These are phyloP conservation scores for Vespertilio murinus DNA, from an alignment of 2,797 vertebrate species.

Conservation along the genomic window DNA sequence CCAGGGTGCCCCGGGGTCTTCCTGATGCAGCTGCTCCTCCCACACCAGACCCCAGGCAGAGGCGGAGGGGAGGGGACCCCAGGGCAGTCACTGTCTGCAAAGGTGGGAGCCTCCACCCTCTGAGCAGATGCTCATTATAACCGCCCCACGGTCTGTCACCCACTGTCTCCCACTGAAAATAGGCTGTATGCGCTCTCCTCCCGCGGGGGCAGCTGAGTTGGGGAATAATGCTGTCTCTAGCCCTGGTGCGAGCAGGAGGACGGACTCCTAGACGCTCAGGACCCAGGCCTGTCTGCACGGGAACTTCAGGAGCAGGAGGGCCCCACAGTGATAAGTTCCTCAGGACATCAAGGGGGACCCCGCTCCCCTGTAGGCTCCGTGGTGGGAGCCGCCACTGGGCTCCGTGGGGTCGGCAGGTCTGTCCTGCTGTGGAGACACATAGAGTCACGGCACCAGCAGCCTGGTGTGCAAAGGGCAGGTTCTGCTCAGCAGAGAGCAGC, in stretches of 20 bases:
- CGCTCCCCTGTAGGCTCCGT: background rate
- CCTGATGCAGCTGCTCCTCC: background rate
- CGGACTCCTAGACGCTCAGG: background rate
- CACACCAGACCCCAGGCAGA: background rate
- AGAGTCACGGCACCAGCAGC: background rate
- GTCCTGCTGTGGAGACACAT: background rate
- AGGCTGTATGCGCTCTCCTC: background rate
- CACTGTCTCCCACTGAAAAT: conserved; percentile 67
- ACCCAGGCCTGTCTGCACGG: background rate
- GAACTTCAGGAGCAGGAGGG: too few species aligned
- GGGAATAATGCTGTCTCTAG: conserved; percentile 27
- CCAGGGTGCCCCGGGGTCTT: background rate
- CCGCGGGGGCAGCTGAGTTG: conserved; percentile 47
- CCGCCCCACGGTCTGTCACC: background rate
- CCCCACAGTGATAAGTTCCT: background rate
- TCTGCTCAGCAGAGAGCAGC: background rate
- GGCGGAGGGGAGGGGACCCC: conserved; percentile 5
- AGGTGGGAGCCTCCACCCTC: background rate
- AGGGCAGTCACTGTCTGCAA: background rate
- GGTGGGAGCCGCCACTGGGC: rapidly evolving
- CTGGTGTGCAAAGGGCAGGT: background rate
- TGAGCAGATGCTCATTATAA: conserved; percentile 53
- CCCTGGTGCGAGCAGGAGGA: background rate
- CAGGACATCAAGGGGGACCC: background rate
- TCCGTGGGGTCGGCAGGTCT: background rate